Base-by-base conservation (phyloP, 1,140 invertebrate species). In the Neodiprion virginianus region DNA sequence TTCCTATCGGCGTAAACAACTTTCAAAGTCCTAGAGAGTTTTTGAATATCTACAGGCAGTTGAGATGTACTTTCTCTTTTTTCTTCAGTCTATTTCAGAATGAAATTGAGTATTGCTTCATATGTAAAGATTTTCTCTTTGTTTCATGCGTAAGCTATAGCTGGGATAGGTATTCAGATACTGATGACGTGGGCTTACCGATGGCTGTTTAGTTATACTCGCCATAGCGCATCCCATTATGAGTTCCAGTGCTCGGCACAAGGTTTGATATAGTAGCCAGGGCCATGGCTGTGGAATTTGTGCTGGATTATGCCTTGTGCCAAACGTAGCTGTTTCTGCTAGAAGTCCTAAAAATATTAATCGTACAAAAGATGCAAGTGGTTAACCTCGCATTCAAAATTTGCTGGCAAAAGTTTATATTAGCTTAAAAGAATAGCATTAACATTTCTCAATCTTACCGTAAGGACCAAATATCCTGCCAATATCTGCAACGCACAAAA, bases 181-280 rank as follows among this genome's bases (percentile, higher is more conserved):
- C 67, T 86, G 88, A 77, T 90, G 89, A 48, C 88, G 85, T 40
- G 89, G 90, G 77, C 89, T 90, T 10, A 88, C 87, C 12, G 91
- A 90, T 1, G 92, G 89, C 76, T 92, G 90, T 69, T 91, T 91
- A n/a, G 91, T 92, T 75, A 92, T 89, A 80, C 90, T 91, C 11
- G 91, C 91, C 88, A 92, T 90, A 4, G 89, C 87, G 72, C 88
- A 90, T 11, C 89, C 90, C 89, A 91, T 91, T 28, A 86, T 83
- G 14, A 92, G 81, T 81, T 92, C 91, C 10, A 91, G 75, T 21
- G 79, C 80, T 61, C 91, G 85, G 74, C 87, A 89, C 0, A 91
- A 28, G 3, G 91, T 92, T 80, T 91, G 90, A 74, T 90, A 90
- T 8, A 88, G 78, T n/a, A 92, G 85, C 91, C 91, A 92, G 0